These are phyloP conservation scores for Hephaestus fuliginosus DNA, from an alignment of 2,797 vertebrate genomes.

Conservation along the genomic window DNA sequence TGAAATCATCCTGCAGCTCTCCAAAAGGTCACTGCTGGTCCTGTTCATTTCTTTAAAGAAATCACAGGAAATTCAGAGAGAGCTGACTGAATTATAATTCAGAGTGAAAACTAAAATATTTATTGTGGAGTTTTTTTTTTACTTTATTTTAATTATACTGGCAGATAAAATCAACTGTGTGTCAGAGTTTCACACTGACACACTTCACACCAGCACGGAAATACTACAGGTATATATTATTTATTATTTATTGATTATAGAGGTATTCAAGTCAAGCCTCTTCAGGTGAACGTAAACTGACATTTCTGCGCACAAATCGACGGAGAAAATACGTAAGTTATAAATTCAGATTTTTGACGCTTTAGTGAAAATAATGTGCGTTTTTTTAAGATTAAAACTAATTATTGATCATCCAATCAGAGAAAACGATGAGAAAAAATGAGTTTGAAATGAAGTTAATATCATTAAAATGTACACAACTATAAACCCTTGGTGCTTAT, in stretches of 20 bases:
- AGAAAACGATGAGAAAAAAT: not conserved
- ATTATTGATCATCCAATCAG: not conserved
- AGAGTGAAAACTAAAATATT: not conserved
- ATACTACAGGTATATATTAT: not conserved
- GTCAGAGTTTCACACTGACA: not conserved
- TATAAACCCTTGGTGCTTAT: fast-evolving
- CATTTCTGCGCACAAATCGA: not conserved
- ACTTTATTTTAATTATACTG: too few relatives aligned
- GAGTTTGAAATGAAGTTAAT: fast-evolving
- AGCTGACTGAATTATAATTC: not conserved
- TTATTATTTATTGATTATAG: too few relatives aligned
- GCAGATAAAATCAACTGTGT: too few relatives aligned
- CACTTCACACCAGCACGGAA: not conserved
- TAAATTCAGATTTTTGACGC: not conserved
- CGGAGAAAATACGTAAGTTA: too few relatives aligned
- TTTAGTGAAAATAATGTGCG: not conserved
- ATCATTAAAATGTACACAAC: not conserved
- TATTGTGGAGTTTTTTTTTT: too few relatives aligned
- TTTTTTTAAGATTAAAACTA: not conserved
- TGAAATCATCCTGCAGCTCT: not conserved
- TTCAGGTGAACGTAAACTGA: not conserved
- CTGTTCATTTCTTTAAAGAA: too few relatives aligned
- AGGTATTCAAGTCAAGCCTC: not conserved
- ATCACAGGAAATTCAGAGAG: not conserved
- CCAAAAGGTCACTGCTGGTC: not conserved